These are phyloP conservation scores for Aphelinus atriplicis DNA, from an alignment of 1,140 invertebrate species.

Conservation along the genomic window DNA sequence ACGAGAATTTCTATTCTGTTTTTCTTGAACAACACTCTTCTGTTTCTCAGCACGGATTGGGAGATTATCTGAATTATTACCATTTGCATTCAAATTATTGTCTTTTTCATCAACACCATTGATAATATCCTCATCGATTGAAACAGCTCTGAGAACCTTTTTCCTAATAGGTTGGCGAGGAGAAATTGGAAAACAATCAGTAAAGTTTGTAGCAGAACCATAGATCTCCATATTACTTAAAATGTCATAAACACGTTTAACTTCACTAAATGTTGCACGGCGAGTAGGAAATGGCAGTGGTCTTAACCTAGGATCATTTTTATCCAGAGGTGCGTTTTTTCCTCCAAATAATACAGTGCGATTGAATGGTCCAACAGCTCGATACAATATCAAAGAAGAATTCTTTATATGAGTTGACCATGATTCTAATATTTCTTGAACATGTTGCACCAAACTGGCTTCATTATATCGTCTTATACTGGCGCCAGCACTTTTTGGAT, in stretches of 20 bases:
- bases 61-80: constrained; percentile 19
- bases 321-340: constrained; percentile 74
- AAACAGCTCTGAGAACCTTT: constrained; percentile 48
- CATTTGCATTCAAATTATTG: constrained; percentile 16
- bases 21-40: constrained; percentile 24
- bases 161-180: constrained; percentile 55
- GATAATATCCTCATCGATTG: constrained; percentile 43
- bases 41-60: background rate
- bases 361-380: constrained; percentile 81
- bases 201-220: constrained; percentile 63
- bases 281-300: constrained; percentile 85
- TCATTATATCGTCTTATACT: constrained; percentile 85
- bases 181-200: constrained; percentile 55
- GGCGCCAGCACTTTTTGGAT: constrained; percentile 83
- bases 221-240: constrained; percentile 79
- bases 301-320: constrained; percentile 74
- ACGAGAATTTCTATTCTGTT: constrained; percentile 43
- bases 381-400: constrained; percentile 81
- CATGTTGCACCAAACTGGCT: constrained; percentile 77
- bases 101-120: constrained; percentile 24
- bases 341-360: constrained; percentile 79
- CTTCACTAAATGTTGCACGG: constrained; percentile 83
- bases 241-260: constrained; percentile 78
- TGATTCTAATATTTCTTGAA: constrained; percentile 77
- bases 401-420: constrained; percentile 76